Conservation (phyloP, 2,888 invertebrate genomes). For the Conus canariensis region DNA sequence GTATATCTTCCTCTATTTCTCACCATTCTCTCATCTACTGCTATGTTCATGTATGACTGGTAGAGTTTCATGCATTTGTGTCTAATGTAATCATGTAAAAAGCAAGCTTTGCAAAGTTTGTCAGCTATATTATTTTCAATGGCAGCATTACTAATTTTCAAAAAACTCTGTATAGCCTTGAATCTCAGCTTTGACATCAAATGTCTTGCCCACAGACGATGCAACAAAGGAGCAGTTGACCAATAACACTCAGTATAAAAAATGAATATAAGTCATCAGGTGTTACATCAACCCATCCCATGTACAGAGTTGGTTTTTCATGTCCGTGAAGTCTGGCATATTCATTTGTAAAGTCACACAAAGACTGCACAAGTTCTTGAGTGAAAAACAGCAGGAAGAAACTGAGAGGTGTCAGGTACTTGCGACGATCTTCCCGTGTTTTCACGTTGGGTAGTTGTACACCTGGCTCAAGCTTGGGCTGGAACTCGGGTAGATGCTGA, state of each 20-base stretch:
- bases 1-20: conserved; percentile 37
- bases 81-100: conserved; percentile 29
- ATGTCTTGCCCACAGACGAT: conserved; percentile 36
- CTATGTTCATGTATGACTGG: conserved; percentile 36
- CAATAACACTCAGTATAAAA: conserved; percentile 21
- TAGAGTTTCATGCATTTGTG: conserved; percentile 35
- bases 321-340: background rate
- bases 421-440: background rate
- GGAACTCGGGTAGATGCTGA: conserved; percentile 1
- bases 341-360: conserved; percentile 7
- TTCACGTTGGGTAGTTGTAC: background rate
- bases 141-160: conserved; percentile 21
- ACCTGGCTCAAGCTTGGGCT: background rate
- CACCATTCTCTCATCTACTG: conserved; percentile 46
- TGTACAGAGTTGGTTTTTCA: background rate
- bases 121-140: background rate
- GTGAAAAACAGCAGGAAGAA: background rate
- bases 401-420: background rate
- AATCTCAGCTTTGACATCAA: conserved; percentile 24
- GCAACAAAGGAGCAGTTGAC: background rate
- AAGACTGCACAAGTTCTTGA: background rate
- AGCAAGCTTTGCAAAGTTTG: conserved; percentile 22
- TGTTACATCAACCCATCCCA: background rate
- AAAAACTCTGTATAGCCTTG: conserved; percentile 16
- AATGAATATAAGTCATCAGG: background rate